Conservation (phyloP, 2,113 vertebrate species). For the Gorilla gorilla region DNA sequence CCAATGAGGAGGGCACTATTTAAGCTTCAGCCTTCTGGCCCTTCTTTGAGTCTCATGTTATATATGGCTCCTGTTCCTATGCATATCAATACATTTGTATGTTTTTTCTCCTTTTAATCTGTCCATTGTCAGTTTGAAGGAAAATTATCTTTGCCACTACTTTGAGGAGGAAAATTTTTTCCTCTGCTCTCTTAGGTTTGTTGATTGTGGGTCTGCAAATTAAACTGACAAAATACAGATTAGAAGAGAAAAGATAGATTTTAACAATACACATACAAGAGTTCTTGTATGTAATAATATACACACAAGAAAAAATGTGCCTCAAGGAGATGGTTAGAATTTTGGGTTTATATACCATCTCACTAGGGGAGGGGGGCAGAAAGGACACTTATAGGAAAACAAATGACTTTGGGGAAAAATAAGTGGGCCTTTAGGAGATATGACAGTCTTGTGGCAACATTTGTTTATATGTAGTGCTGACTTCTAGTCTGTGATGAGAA, state of each 20-base stretch:
- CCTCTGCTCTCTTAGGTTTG: background rate
- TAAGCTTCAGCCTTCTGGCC: background rate
- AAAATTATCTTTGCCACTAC: background rate
- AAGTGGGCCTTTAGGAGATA: background rate
- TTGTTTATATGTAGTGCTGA: background rate
- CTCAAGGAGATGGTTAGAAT: background rate
- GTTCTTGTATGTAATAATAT: background rate
- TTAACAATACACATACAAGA: background rate
- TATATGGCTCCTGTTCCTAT: background rate
- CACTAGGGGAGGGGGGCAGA: background rate
- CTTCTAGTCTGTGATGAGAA: background rate
- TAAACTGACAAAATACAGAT: background rate
- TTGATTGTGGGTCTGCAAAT: background rate
- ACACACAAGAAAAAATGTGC: background rate
- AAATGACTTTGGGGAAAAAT: background rate
- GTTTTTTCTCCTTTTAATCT: background rate
- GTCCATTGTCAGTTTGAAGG: background rate
- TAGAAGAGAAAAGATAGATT: background rate
- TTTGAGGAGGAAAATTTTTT: background rate
- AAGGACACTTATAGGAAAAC: background rate
- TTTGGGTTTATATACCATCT: background rate
- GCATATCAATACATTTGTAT: background rate
- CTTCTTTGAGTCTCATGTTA: background rate
- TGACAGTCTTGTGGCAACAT: background rate
- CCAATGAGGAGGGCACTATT: background rate